Base-by-base conservation (phyloP, 2,888 invertebrate genomes). In the Tromatobia lineatoria region DNA sequence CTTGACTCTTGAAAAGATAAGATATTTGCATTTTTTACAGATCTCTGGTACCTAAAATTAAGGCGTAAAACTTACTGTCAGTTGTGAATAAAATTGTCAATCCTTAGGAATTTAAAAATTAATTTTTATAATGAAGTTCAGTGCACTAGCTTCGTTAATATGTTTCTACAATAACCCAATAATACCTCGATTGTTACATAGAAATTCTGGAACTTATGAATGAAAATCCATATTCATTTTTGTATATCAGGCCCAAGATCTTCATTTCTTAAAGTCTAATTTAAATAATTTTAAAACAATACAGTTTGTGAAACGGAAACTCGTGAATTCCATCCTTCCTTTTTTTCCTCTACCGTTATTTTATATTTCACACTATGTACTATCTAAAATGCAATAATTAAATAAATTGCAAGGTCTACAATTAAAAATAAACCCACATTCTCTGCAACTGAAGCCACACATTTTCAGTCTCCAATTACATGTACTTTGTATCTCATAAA, bases 241-340 rank as follows among this genome's bases (percentile, higher is more conserved):
- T 54, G 3, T 54, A 23, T 23, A 54, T 54, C 54, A 2, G 54
- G 3, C 54, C 4, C 20, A 11, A 8, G 54, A 23, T 54, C 54
- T 54, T 54, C 50, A 23, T 54, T 54, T 47, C n/a, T 54, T 11
- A 54, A 54, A 50, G 6, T 54, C 54, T 54, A 23, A 54, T 54
- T 54, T 11, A 54, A 54, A 54, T 54, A 54, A 54, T 54, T 54
- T 18, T 8, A 20, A 52, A 18, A 20, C 4, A 8, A 10, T 20
- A 52, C 52, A 18, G 2, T 20, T 20, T 52, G 47, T 15, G 47
- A 47, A 47, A 47, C 47, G n/a, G 47, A n/a, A 47, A 47, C 47
- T 47, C 6, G 13, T 3, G 47, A 47, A 15, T 47, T 47, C 15
- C 15, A 13, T 2, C n/a, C 47, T 47, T 13, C 10, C 4, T 13